Evolutionary conservation across 2,888 invertebrate genomes (phyloP).

Genomic region (Cheilosia vulpina): DNA sequence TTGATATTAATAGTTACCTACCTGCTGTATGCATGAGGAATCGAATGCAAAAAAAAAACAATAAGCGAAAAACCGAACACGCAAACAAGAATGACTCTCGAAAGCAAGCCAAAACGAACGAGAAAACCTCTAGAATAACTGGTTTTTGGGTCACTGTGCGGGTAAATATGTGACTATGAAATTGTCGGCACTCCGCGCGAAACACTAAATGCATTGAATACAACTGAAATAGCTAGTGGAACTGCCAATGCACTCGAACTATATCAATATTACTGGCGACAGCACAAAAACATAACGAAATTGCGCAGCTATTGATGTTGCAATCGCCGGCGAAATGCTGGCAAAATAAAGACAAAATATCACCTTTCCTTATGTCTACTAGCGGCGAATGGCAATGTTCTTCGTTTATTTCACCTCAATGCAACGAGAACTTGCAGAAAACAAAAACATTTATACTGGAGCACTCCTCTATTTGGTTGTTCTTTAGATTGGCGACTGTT

Average conservation of each 20-base stretch:
- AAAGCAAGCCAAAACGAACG: not conserved
- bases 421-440: slow-evolving; percentile 52
- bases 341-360: slow-evolving; percentile 34
- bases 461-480: slow-evolving; percentile 3
- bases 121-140: slow-evolving; percentile 70
- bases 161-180: slow-evolving; percentile 65
- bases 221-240: slow-evolving; percentile 44
- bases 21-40: slow-evolving; percentile 9
- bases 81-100: slow-evolving; percentile 49
- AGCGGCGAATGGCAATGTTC: slow-evolving; percentile 54
- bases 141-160: slow-evolving; percentile 75
- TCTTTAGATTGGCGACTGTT: slow-evolving; percentile 85
- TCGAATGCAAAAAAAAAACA: slow-evolving; percentile 29
- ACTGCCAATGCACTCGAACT: slow-evolving; percentile 35
- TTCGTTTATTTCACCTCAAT: slow-evolving; percentile 65
- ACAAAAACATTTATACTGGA: slow-evolving; percentile 25
- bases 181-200: slow-evolving; percentile 23
- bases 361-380: slow-evolving; percentile 70
- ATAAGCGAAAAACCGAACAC: slow-evolving; percentile 38
- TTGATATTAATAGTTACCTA: slow-evolving; percentile 19
- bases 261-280: slow-evolving; percentile 28
- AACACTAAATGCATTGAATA: slow-evolving; percentile 35
- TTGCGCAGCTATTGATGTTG: slow-evolving; percentile 30
- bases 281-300: slow-evolving; percentile 47
- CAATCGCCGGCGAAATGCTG: slow-evolving; percentile 21